Base-by-base conservation (phyloP, 2,888 invertebrate species). In the Ochropacha duplaris region DNA sequence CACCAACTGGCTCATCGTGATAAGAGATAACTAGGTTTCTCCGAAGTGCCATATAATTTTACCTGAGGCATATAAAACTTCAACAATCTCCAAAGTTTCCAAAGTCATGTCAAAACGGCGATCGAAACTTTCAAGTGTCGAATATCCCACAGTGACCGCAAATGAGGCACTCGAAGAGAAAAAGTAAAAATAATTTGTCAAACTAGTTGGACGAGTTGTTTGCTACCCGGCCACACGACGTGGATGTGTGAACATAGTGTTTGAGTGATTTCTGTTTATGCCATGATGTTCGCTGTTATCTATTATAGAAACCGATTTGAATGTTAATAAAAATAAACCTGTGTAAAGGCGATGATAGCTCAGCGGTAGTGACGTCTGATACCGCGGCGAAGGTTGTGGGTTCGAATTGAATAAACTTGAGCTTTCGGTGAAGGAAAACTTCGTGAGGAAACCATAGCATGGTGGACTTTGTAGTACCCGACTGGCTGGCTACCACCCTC, bases 111-210 rank as follows among this genome's bases (percentile, higher is more conserved):
- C 63, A 62, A 68, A 56, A 6, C 39, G 39, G 9, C 65, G 57
- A 61, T 67, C 62, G 62, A 64, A 65, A 69, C 66, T 62, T 68
- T 64, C 64, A 60, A 74, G 72, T 77, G 69, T 78, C 81, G 64
- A 72, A 74, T 81, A 69, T 73, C 78, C 70, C 71, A 65, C 74
- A 66, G 60, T 72, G 77, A 86, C 87, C 89, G 79, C 87, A 86
- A 81, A 82, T 72, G 74, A 72, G 72, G 60, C 62, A 61, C 62
- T 55, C 59, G 68, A 2, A 66, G 63, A 67, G 61, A 66, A 66
- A 73, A 81, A 85, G 84, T 79, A 86, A 83, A 82, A 84, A 86
- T 83, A 83, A 88, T 88, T 87, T 88, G 89, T 89, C 90, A 87
- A 88, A 89, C 86, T 81, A 63, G 85, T 82, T 69, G 61, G 67